Evolutionary conservation across 2,797 vertebrate genomes (phyloP).

Genomic region (Trematocara caparti): DNA sequence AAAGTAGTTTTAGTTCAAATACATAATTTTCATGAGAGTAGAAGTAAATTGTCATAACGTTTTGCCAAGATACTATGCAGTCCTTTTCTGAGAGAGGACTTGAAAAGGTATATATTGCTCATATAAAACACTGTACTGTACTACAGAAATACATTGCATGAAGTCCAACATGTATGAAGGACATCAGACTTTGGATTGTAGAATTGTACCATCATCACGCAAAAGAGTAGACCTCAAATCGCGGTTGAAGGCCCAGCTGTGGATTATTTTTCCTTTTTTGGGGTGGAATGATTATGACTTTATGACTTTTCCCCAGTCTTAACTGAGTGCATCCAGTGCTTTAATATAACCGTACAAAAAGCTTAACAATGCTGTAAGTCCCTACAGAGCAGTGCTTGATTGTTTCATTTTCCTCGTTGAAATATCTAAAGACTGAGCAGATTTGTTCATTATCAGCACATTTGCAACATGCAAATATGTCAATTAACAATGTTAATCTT

Average conservation of each 20-base stretch:
- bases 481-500: background rate
- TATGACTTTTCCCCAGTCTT: background rate
- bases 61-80: rapidly evolving
- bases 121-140: background rate
- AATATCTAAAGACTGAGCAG: background rate
- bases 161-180: background rate
- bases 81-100: background rate
- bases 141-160: background rate
- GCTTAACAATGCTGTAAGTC: background rate
- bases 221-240: background rate
- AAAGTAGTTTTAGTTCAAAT: background rate
- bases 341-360: background rate
- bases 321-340: background rate
- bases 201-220: background rate
- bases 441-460: background rate
- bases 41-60: background rate
- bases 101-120: background rate
- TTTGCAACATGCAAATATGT: background rate
- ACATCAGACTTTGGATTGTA: background rate
- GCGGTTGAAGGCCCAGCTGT: background rate
- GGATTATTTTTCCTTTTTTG: background rate
- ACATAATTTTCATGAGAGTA: background rate
- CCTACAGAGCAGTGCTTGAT: background rate
- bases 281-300: background rate
- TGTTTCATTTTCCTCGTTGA: background rate